These are phyloP conservation scores for Papilio polytes DNA, from an alignment of 1,140 invertebrate genomes.

Conservation along the genomic window DNA sequence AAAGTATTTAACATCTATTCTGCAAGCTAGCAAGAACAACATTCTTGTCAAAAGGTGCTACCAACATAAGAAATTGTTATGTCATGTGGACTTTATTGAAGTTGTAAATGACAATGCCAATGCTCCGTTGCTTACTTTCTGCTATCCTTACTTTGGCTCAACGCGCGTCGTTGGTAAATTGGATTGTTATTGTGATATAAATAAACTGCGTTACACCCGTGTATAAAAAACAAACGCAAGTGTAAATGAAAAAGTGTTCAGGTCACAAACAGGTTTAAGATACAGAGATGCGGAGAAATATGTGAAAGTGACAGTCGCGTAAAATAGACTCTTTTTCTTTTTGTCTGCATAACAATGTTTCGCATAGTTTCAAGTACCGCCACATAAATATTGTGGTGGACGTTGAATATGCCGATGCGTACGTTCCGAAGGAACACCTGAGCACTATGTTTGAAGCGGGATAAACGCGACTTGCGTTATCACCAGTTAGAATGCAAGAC, in stretches of 20 bases:
- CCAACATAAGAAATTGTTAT: constrained; percentile 61
- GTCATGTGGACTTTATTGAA: constrained; percentile 63
- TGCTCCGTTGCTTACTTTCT: constrained; percentile 72
- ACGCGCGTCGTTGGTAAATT: constrained; percentile 75
- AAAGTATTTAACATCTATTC: background rate
- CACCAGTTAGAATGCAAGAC: constrained; percentile 80
- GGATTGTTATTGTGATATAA: constrained; percentile 56
- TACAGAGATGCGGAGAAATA: constrained; percentile 65
- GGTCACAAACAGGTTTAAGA: constrained; percentile 42
- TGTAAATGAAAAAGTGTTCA: constrained; percentile 41
- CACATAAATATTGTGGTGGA: constrained; percentile 65
- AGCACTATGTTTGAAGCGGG: constrained; percentile 78
- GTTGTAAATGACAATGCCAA: constrained; percentile 59
- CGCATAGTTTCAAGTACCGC: constrained; percentile 73
- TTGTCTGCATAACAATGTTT: constrained; percentile 76
- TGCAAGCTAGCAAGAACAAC: constrained; percentile 50
- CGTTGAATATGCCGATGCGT: constrained; percentile 58
- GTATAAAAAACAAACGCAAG: constrained; percentile 44
- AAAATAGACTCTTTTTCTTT: constrained; percentile 66
- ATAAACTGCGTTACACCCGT: constrained; percentile 37
- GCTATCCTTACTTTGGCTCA: constrained; percentile 75
- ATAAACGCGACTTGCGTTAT: constrained; percentile 65
- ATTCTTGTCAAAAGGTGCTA: constrained; percentile 43
- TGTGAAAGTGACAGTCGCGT: constrained; percentile 78
- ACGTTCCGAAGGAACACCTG: constrained; percentile 60